Percentiles rank a stretch among this genome's conserved stretches.
Evolutionary conservation across 2,797 vertebrate species (phyloP).

Genomic region (Poecilia picta): DNA sequence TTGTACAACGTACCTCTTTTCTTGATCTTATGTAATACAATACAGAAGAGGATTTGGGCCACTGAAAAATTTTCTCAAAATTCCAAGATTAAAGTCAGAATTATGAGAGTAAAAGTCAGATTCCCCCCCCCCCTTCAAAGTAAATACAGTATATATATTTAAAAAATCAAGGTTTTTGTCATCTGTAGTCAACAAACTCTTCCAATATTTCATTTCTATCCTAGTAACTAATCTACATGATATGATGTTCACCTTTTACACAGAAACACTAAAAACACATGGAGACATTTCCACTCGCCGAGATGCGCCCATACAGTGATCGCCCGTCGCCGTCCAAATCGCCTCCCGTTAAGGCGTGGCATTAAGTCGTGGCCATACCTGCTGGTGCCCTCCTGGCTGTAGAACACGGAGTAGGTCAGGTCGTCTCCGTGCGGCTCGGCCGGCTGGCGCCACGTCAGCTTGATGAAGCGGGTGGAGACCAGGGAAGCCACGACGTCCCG

Average conservation of each 20-base stretch:
- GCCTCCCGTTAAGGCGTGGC: background rate
- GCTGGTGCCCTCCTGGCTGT: conserved; percentile 91
- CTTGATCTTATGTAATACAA: background rate
- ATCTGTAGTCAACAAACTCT: background rate
- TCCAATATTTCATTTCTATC: background rate
- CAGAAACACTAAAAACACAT: background rate
- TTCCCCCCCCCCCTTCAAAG: background rate
- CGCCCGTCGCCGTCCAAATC: background rate
- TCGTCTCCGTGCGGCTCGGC: conserved; percentile 94
- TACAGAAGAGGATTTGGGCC: too few species aligned
- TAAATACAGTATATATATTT: too few species aligned
- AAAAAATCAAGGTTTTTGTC: too few species aligned
- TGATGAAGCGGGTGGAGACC: conserved; percentile 98
- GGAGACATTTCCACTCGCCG: background rate
- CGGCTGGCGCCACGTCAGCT: conserved; percentile 94
- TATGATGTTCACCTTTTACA: background rate
- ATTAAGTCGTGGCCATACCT: conserved; percentile 77
- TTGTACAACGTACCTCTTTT: background rate
- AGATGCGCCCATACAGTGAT: background rate
- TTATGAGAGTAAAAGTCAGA: too few species aligned
- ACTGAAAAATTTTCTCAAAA: too few species aligned
- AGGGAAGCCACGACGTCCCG: conserved; percentile 96
- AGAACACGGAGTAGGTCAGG: conserved; percentile 95
- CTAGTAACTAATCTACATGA: background rate
- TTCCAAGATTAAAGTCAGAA: too few species aligned